A percentile compares a stretch with the other conserved stretches of the same genome.
These are phyloP conservation scores for Tillus elongatus DNA, from an alignment of 2,888 invertebrate genomes.

Conservation along the genomic window DNA sequence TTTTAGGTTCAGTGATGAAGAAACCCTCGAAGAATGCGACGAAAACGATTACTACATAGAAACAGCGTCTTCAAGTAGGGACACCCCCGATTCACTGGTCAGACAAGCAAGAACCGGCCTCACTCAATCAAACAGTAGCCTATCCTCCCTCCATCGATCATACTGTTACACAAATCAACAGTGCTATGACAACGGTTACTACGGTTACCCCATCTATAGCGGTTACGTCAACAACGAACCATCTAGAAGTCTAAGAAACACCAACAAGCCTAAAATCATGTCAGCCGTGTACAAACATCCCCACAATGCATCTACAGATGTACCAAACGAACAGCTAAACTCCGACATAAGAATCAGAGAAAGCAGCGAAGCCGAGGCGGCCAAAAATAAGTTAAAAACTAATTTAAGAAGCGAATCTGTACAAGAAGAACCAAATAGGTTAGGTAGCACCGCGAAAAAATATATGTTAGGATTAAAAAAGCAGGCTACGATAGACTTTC, in stretches of 20 bases:
- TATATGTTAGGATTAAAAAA: too few relatives aligned
- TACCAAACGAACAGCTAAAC: constrained; percentile 45
- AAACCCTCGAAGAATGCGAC: constrained; percentile 33
- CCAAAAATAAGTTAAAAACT: too few relatives aligned
- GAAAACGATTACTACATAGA: constrained; percentile 34
- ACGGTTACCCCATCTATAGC: constrained; percentile 57
- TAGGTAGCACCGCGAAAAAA: too few relatives aligned
- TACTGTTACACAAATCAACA: constrained; percentile 74
- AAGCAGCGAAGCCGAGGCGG: constrained; percentile 12
- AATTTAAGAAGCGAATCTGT: too few relatives aligned
- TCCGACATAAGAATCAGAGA: constrained; percentile 45
- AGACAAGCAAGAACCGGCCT: constrained; percentile 75
- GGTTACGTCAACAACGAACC: constrained; percentile 46
- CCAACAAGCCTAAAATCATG: constrained; percentile 59
- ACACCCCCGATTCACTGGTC: constrained; percentile 11
- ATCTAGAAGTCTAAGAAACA: constrained; percentile 31
- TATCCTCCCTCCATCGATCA: constrained; percentile 63
- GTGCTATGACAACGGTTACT: constrained; percentile 64
- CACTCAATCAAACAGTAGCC: constrained; percentile 71
- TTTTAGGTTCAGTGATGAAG: constrained; percentile 37
- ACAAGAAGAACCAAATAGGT: background rate
- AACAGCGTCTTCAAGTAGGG: constrained; percentile 28
- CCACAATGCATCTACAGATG: constrained; percentile 39
- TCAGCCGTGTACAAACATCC: constrained; percentile 62
- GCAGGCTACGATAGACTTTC: too few relatives aligned